Evolutionary conservation across 2,888 invertebrate species (phyloP), one percentile per base, ranked within the genome.

Genomic region (Drosophila cognata): DNA sequence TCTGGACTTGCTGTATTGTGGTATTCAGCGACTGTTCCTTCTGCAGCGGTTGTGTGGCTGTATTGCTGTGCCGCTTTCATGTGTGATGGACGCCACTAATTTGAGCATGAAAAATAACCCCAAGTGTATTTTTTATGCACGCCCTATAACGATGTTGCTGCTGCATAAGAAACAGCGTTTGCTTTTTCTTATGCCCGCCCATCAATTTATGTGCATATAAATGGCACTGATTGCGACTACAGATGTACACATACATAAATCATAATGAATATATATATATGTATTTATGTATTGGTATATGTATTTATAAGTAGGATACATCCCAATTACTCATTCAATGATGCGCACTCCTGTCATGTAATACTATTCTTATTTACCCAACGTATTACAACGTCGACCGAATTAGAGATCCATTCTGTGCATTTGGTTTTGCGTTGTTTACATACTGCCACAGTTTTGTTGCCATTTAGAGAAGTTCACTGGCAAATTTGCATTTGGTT

Each of bases 31-130:
- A 10, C 36, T 7, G 35, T 36, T 28, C 31, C 21, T 25, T 16
- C 41, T 16, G 43, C 56, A 52, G 33, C 53, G 11, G 2, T 43
- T 43, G 43, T 46, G 46, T 13, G 6, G n/a, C 43, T 6, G 29
- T 16, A n/a, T 41, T 28, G 33, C 31, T 43, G 11, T 29, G 5
- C 21, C 41, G 16, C 31, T 21, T 29, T 28, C 51, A 52, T 55
- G 11, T 38, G 18, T 57, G 65, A 66, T 33, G 71, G 53, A 75
- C 71, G 48, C 55, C 62, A 67, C 82, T 77, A 84, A 87, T 89
- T 84, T 77, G 73, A 67, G 67, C 82, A 84, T 87, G 85, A 84
- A 84, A 86, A 86, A 89, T 79, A 82, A 71, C 76, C 76, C 70
- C 73, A 80, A 67, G 72, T 72, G 68, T 71, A 67, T 77, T 82